phyloP scores from a whole-genome alignment of 2,797 vertebrate species.

The Lophotriccus pileatus region DNA sequence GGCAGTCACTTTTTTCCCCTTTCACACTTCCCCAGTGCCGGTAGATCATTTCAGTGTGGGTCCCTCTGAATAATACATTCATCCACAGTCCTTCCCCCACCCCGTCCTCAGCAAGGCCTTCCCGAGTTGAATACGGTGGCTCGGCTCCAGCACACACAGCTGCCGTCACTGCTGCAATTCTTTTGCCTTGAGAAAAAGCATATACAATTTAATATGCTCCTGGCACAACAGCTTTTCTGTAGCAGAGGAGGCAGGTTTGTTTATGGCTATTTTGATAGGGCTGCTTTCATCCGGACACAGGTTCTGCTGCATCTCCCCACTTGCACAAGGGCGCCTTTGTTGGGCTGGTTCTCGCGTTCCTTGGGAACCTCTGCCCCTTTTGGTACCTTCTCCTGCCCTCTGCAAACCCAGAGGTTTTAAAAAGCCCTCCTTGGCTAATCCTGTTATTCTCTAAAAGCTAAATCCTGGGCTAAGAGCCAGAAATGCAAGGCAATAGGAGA shows the following conservation, averaged over 20 bases:
- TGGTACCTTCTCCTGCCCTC: not conserved
- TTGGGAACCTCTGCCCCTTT: not conserved
- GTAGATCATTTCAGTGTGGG: conserved; percentile 1
- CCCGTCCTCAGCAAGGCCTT: conserved; percentile 39
- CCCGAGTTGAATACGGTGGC: conserved; percentile 34
- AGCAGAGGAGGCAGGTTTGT: conserved; percentile 58
- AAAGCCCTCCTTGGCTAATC: not conserved
- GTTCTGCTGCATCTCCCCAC: conserved; percentile 32
- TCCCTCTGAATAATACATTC: conserved; percentile 59
- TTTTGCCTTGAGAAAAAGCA: conserved; percentile 69
- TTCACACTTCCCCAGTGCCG: not conserved
- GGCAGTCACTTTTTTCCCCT: not conserved
- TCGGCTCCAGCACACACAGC: conserved; percentile 63
- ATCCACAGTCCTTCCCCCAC: conserved; percentile 44
- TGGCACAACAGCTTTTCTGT: conserved; percentile 61
- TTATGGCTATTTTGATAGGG: conserved; percentile 61
- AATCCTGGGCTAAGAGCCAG: not conserved
- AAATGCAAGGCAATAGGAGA: not conserved
- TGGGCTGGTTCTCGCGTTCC: not conserved
- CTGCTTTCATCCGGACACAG: conserved; percentile 56
- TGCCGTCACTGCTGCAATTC: conserved; percentile 67
- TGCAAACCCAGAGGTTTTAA: not conserved
- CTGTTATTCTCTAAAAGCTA: not conserved
- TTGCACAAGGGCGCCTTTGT: not conserved
- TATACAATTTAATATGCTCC: conserved; percentile 71